Evolutionary conservation across 2,113 vertebrate species (phyloP).

Genomic region (Eolophus roseicapilla): DNA sequence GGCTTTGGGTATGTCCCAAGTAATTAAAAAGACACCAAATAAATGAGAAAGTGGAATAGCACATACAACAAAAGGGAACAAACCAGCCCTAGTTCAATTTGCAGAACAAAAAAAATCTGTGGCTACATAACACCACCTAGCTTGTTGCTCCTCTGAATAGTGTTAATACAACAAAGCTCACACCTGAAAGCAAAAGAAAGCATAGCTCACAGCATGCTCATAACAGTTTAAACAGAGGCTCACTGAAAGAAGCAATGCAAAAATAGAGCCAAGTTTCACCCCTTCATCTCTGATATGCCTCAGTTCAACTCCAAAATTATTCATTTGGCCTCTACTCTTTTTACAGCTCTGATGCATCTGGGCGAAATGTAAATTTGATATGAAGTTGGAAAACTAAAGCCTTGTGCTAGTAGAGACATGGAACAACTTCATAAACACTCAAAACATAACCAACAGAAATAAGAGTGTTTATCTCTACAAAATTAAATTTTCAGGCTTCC

Average conservation of each 20-base stretch:
- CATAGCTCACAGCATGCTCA: neutral
- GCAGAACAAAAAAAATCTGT: slow-evolving; percentile 19
- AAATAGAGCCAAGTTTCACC: neutral
- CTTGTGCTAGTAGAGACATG: neutral
- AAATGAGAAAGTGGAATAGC: neutral
- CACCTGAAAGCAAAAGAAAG: neutral
- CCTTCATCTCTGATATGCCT: neutral
- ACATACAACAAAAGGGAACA: neutral
- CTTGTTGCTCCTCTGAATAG: slow-evolving; percentile 11
- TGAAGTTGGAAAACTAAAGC: neutral
- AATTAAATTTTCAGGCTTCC: neutral
- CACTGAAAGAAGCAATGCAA: neutral
- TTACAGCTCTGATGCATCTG: neutral
- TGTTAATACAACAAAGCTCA: neutral
- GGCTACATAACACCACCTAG: neutral
- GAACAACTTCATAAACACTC: neutral
- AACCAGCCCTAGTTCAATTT: neutral
- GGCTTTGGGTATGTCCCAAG: neutral
- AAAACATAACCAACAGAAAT: neutral
- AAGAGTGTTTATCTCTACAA: neutral
- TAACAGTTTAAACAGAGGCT: neutral
- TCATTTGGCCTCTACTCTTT: neutral
- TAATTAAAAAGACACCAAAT: neutral
- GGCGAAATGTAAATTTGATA: neutral
- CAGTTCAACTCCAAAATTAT: neutral